These are phyloP conservation scores for Calephelis nemesis DNA, from an alignment of 1,140 invertebrate genomes.

Conservation along the genomic window DNA sequence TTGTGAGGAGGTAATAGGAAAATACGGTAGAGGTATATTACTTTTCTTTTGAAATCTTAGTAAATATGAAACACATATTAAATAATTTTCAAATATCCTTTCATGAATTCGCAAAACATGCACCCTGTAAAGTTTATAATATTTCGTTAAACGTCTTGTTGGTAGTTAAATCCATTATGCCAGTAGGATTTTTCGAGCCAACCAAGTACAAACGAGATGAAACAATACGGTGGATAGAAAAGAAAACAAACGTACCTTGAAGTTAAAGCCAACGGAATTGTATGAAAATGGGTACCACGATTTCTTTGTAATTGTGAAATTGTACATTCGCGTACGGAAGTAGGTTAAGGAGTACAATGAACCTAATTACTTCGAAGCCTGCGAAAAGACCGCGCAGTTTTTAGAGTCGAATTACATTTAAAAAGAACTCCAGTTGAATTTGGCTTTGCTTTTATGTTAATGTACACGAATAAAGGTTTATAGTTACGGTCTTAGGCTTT, in stretches of 20 bases:
- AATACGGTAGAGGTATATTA: too few species aligned
- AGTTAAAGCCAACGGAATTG: conserved; percentile 7
- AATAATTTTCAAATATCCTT: too few species aligned
- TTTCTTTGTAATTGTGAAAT: conserved; percentile 25
- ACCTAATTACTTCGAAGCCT: conserved; percentile 23
- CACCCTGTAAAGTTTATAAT: too few species aligned
- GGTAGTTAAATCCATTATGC: too few species aligned
- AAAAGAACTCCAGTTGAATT: conserved; percentile 17
- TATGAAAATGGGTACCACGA: conserved; percentile 16
- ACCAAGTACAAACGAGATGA: neutral
- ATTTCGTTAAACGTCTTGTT: too few species aligned
- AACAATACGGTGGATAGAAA: conserved; percentile 1
- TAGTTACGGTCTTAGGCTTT: conserved; percentile 3
- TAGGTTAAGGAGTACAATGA: conserved; percentile 24
- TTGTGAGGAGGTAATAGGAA: too few species aligned
- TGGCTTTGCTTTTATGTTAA: conserved; percentile 12
- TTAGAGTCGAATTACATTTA: conserved; percentile 17
- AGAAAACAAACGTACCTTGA: conserved; percentile 10
- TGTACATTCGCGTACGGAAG: conserved; percentile 24
- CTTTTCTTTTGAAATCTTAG: too few species aligned
- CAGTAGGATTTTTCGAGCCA: neutral
- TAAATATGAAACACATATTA: too few species aligned
- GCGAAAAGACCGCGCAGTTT: conserved; percentile 23
- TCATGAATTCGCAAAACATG: too few species aligned
- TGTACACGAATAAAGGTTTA: conserved; percentile 9